phyloP scores from a whole-genome alignment of 1,140 invertebrate species.

The Hyphantria cunea region DNA sequence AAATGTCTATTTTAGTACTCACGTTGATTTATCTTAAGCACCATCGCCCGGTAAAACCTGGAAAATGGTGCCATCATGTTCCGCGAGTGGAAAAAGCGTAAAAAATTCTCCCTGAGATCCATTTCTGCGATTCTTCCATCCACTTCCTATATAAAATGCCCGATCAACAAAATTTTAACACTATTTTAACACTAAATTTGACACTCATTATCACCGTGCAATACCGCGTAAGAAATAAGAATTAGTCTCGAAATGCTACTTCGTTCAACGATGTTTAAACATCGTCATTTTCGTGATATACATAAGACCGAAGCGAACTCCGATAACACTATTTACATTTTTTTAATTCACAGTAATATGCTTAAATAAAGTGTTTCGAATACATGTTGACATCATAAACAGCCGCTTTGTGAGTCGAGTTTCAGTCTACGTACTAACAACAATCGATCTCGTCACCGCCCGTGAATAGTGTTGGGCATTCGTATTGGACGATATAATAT shows the following conservation, averaged over 20 bases:
- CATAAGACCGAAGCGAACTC: not conserved
- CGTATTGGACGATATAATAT: not conserved
- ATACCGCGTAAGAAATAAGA: conserved; percentile 28
- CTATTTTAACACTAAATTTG: conserved; percentile 73
- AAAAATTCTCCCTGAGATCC: conserved; percentile 59
- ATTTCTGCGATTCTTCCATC: conserved; percentile 35
- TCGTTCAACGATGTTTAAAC: conserved; percentile 12
- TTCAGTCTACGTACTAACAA: conserved; percentile 4
- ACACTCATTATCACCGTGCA: conserved; percentile 75
- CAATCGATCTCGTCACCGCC: conserved; percentile 61
- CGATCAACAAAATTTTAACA: conserved; percentile 52
- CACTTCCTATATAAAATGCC: conserved; percentile 37
- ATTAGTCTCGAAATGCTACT: conserved; percentile 13
- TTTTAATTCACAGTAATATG: conserved; percentile 14
- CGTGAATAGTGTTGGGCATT: conserved; percentile 45
- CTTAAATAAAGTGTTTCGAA: conserved; percentile 45
- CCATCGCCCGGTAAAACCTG: conserved; percentile 72
- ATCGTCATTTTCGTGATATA: conserved; percentile 12
- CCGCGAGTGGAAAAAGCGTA: conserved; percentile 55
- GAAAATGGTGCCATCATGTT: conserved; percentile 73
- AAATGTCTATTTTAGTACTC: conserved; percentile 37
- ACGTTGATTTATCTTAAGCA: conserved; percentile 77
- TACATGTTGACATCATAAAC: conserved; percentile 69
- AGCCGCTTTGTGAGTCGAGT: conserved; percentile 24
- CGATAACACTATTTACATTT: conserved; percentile 7